Evolutionary conservation across 2,113 vertebrate genomes (phyloP).

Genomic region (Cavia porcellus): DNA sequence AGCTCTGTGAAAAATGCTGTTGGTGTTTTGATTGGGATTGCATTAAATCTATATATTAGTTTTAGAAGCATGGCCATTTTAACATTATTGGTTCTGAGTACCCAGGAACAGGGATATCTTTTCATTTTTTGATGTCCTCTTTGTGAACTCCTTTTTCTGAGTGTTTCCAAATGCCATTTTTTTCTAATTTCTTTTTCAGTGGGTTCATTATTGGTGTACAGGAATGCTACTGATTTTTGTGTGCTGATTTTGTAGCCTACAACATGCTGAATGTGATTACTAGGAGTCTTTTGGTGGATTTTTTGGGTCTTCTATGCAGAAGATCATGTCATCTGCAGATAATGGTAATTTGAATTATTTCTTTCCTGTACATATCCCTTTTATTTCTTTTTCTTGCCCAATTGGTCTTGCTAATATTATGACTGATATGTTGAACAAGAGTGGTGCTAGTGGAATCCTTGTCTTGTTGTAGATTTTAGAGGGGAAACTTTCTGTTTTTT

Average conservation of each 20-base stretch:
- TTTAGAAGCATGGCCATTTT: not conserved
- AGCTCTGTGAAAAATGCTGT: not conserved
- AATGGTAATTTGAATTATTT: not conserved
- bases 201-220: not conserved
- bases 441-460: not conserved
- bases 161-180: not conserved
- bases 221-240: not conserved
- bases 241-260: not conserved
- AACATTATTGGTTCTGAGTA: not conserved
- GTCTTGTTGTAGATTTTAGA: too few species aligned
- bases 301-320: not conserved
- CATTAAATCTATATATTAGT: not conserved
- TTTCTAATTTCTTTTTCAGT: not conserved
- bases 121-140: not conserved
- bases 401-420: not conserved
- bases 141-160: not conserved
- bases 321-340: not conserved
- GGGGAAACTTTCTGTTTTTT: too few species aligned
- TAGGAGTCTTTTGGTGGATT: not conserved
- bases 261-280: not conserved
- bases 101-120: not conserved
- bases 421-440: not conserved
- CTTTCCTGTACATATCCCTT: not conserved
- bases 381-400: not conserved
- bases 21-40: not conserved